Conservation (phyloP, 2,113 vertebrate genomes). For the Dermatemys mawii region DNA sequence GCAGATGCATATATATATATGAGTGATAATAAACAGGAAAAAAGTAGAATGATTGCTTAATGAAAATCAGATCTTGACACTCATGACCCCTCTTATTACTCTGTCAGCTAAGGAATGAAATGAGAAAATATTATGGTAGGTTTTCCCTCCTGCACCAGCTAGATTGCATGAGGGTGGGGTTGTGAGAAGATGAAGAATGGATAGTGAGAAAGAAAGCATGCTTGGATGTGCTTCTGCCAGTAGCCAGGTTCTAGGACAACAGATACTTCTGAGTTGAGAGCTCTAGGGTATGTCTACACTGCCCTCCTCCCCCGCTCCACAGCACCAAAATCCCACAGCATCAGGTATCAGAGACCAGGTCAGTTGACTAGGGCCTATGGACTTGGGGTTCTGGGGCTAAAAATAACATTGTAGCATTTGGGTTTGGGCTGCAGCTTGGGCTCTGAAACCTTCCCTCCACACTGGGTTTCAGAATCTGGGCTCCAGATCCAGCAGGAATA, state of each 20-base stretch:
- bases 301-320: too few species aligned
- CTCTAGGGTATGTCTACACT: too few species aligned
- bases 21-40: neutral
- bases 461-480: too few species aligned
- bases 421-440: too few species aligned
- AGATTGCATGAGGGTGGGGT: neutral
- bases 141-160: neutral
- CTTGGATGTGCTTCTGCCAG: neutral
- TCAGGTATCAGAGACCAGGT: too few species aligned
- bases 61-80: neutral
- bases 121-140: neutral
- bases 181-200: neutral
- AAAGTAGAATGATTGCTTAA: neutral
- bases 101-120: neutral
- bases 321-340: too few species aligned
- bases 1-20: fast-evolving
- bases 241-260: neutral
- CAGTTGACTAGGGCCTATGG: too few species aligned
- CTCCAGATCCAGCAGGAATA: too few species aligned
- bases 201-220: fast-evolving
- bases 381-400: too few species aligned
- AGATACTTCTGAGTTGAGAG: neutral
- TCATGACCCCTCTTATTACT: neutral
- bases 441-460: too few species aligned
- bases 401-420: too few species aligned